Percentiles rank a stretch among this genome's conserved stretches.
Evolutionary conservation across 2,113 vertebrate genomes (phyloP).

Genomic region (Calyptommatus sinebrachiatus): DNA sequence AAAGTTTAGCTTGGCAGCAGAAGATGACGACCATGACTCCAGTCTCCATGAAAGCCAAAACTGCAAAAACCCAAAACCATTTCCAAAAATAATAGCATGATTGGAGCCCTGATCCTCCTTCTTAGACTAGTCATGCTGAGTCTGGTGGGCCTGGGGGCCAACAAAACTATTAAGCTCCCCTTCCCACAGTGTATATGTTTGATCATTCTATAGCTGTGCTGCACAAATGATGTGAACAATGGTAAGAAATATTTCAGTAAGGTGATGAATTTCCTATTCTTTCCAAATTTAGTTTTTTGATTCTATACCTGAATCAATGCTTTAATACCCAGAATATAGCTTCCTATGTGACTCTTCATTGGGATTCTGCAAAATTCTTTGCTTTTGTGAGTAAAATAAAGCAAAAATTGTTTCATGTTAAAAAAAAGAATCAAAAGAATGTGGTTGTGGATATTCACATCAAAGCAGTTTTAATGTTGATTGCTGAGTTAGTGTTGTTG

Average conservation of each 20-base stretch:
- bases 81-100: conserved; percentile 80
- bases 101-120: conserved; percentile 67
- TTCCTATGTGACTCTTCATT: background rate
- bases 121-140: conserved; percentile 61
- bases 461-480: background rate
- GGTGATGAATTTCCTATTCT: conserved; percentile 32
- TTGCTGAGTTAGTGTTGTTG: background rate
- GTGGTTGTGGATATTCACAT: background rate
- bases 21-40: conserved; percentile 71
- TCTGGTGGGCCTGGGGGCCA: conserved; percentile 58
- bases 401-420: too few species aligned
- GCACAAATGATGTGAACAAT: conserved; percentile 39
- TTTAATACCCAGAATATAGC: background rate
- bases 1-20: conserved; percentile 79
- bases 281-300: background rate
- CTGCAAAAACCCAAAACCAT: conserved; percentile 68
- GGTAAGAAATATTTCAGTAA: conserved; percentile 36
- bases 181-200: conserved; percentile 45
- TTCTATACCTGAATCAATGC: background rate
- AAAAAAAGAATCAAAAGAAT: background rate
- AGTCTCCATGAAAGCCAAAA: conserved; percentile 71
- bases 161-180: conserved; percentile 56
- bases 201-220: conserved; percentile 53
- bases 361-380: background rate
- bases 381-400: background rate